A percentile compares a stretch with the other conserved stretches of the same genome.
Conservation (phyloP, 2,888 invertebrate species). For the Epiblema foenella region DNA sequence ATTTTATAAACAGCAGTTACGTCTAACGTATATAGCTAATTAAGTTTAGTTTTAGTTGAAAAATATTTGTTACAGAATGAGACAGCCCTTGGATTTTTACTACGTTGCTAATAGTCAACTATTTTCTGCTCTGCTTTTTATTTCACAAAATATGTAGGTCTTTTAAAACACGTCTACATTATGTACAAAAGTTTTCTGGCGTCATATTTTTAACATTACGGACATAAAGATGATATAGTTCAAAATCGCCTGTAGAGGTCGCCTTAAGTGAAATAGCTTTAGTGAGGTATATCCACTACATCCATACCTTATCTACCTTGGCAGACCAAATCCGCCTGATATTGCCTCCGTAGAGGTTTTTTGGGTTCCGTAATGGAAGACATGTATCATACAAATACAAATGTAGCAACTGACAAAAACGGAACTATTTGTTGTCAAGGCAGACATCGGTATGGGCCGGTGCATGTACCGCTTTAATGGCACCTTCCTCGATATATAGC, state of each 20-base stretch:
- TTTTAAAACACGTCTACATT: conserved; percentile 29
- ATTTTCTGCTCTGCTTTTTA: background rate
- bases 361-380: background rate
- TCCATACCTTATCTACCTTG: conserved; percentile 1
- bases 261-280: conserved; percentile 34
- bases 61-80: background rate
- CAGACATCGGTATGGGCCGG: background rate
- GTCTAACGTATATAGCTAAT: background rate
- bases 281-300: conserved; percentile 2
- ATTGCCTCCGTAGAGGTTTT: background rate
- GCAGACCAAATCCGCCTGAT: background rate
- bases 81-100: conserved; percentile 1
- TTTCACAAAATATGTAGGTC: conserved; percentile 26
- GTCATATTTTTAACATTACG: conserved; percentile 12
- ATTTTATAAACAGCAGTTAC: background rate
- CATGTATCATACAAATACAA: background rate
- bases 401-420: background rate
- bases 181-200: conserved; percentile 31
- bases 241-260: conserved; percentile 30
- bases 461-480: background rate
- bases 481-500: conserved; percentile 2
- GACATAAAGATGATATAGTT: conserved; percentile 33
- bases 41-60: background rate
- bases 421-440: background rate
- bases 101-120: background rate